phyloP scores from a whole-genome alignment of 2,888 invertebrate genomes.

The Tenthredo livida region DNA sequence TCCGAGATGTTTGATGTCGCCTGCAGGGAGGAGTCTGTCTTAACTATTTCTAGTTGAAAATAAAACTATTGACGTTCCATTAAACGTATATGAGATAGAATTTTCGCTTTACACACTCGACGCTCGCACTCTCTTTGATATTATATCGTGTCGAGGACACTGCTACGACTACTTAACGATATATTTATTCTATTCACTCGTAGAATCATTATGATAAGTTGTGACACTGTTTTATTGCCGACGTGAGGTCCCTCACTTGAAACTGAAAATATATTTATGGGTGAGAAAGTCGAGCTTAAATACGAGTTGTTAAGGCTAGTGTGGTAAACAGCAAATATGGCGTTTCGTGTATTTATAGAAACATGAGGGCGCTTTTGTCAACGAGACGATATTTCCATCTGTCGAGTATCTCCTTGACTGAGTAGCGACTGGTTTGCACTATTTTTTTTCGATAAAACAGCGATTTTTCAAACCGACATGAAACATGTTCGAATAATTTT shows the following conservation, averaged over 20 bases:
- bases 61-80: slow-evolving; percentile 45
- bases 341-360: slow-evolving; percentile 29
- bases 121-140: background rate
- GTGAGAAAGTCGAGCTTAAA: slow-evolving; percentile 31
- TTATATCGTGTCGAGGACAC: slow-evolving; percentile 21
- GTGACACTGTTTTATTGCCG: slow-evolving; percentile 12
- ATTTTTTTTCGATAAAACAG: background rate
- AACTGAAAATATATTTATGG: background rate
- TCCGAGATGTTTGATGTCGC: slow-evolving; percentile 13
- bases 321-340: slow-evolving; percentile 51
- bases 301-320: slow-evolving; percentile 16
- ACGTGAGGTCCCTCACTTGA: background rate
- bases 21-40: background rate
- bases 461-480: background rate
- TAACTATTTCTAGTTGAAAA: background rate
- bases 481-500: background rate
- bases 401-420: background rate
- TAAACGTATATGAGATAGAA: background rate
- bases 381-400: background rate
- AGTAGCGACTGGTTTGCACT: background rate
- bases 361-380: slow-evolving; percentile 32
- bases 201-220: slow-evolving; percentile 36
- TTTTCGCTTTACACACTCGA: background rate
- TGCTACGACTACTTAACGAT: background rate
- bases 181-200: slow-evolving; percentile 7